Conservation (phyloP, 2,888 invertebrate genomes). For the Drosophila nr. perissopoda region DNA sequence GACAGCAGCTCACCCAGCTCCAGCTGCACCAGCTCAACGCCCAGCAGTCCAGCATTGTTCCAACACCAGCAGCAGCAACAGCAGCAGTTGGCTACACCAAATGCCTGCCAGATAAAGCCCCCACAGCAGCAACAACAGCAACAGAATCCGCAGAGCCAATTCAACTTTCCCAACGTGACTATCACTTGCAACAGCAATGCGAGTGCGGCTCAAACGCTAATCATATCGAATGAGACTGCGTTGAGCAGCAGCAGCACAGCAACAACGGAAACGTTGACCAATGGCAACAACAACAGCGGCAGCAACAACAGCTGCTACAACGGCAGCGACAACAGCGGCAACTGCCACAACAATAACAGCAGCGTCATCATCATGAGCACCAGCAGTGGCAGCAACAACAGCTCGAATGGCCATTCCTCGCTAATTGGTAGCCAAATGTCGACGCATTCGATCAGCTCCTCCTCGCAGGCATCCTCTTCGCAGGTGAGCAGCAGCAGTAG, state of each 20-base stretch:
- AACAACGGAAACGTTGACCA: conserved; percentile 25
- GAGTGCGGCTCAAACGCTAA: conserved; percentile 69
- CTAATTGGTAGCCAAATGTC: conserved; percentile 62
- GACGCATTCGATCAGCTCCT: conserved; percentile 39
- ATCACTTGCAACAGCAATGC: conserved; percentile 69
- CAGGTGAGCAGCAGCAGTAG: conserved; percentile 54
- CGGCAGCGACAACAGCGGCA: conserved; percentile 33
- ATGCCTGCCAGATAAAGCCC: conserved; percentile 75
- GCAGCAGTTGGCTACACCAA: conserved; percentile 71
- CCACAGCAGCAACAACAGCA: conserved; percentile 40
- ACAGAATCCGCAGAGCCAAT: conserved; percentile 78
- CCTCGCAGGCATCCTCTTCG: conserved; percentile 41
- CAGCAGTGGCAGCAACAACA: conserved; percentile 24
- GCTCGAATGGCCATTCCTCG: conserved; percentile 53
- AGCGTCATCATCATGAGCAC: conserved; percentile 18
- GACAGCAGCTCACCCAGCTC: conserved; percentile 97
- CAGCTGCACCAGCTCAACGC: conserved; percentile 98
- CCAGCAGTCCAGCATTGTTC: conserved; percentile 94
- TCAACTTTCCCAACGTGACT: conserved; percentile 85
- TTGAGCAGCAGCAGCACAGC: conserved; percentile 2
- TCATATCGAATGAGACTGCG: conserved; percentile 69
- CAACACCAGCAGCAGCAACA: conserved; percentile 83
- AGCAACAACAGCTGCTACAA: conserved; percentile 10
- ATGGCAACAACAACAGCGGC: conserved; percentile 57
- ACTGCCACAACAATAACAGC: conserved; percentile 14